Conservation (phyloP, 2,113 vertebrate species). For the Hippocampus zosterae region DNA sequence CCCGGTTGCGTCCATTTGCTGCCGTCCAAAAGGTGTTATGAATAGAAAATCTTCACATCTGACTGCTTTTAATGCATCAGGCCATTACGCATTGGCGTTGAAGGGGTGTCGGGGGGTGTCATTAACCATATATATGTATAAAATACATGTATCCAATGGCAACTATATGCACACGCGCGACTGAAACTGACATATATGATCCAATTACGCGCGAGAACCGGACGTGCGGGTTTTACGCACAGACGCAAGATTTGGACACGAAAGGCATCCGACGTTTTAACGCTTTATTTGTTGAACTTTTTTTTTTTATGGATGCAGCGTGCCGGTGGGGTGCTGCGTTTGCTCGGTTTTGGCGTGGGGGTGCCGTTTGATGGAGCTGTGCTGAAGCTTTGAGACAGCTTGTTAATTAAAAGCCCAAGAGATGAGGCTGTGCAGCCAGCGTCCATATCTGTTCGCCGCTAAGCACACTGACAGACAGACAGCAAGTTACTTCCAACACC, state of each 20-base stretch:
- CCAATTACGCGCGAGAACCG: no score
- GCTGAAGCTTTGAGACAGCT: conserved; percentile 72
- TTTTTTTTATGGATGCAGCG: conserved; percentile 15
- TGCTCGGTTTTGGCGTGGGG: conserved; percentile 16
- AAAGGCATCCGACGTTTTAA: neutral
- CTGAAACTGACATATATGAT: neutral
- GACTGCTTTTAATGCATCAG: neutral
- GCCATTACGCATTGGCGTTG: neutral
- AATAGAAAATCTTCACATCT: neutral
- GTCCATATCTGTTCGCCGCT: conserved; percentile 77
- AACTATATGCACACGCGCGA: neutral
- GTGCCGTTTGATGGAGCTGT: conserved; percentile 70
- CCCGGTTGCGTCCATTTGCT: neutral
- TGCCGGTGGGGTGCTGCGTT: neutral
- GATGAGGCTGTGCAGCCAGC: conserved; percentile 71
- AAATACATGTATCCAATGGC: neutral
- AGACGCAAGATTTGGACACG: neutral
- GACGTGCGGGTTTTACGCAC: conserved; percentile 6
- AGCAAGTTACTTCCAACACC: conserved; percentile 69
- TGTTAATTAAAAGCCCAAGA: conserved; percentile 78
- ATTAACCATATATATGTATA: neutral
- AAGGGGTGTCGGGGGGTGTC: no score
- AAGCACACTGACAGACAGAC: conserved; percentile 80
- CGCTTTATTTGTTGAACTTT: neutral
- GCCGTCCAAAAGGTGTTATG: no score